A percentile compares a stretch with the other conserved stretches of the same genome.
Evolutionary conservation across 2,888 invertebrate species (phyloP).

Genomic region (Coronaproctus castanopsis): DNA sequence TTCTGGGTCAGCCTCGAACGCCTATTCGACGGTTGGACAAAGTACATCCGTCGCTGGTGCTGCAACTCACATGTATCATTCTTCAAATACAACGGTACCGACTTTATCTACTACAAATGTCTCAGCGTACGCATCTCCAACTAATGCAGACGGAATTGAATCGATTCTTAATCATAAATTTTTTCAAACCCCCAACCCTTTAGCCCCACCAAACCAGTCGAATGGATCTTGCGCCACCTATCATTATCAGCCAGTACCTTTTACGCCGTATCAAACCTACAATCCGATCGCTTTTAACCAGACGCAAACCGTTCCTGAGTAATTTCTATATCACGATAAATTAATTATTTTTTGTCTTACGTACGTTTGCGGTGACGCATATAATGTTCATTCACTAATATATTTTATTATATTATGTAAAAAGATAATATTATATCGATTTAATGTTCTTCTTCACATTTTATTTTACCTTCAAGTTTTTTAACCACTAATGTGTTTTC

Average conservation of each 20-base stretch:
- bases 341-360: no score
- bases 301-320: conserved; percentile 10
- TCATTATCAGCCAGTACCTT: conserved; percentile 8
- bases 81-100: not conserved
- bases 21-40: not conserved
- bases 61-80: not conserved
- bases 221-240: conserved; percentile 41
- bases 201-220: conserved; percentile 35
- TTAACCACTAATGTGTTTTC: no score
- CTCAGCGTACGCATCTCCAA: not conserved
- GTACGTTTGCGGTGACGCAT: no score
- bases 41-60: not conserved
- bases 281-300: conserved; percentile 9
- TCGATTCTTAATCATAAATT: conserved; percentile 45
- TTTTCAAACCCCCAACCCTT: conserved; percentile 41
- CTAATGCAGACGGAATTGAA: conserved; percentile 27
- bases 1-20: not conserved
- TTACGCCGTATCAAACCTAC: conserved; percentile 10
- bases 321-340: no score
- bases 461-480: no score
- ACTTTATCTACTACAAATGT: not conserved
- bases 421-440: no score
- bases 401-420: no score
- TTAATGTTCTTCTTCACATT: no score
- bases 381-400: no score